Base-by-base conservation (phyloP, 2,113 vertebrate genomes). In the Marmota flaviventris region DNA sequence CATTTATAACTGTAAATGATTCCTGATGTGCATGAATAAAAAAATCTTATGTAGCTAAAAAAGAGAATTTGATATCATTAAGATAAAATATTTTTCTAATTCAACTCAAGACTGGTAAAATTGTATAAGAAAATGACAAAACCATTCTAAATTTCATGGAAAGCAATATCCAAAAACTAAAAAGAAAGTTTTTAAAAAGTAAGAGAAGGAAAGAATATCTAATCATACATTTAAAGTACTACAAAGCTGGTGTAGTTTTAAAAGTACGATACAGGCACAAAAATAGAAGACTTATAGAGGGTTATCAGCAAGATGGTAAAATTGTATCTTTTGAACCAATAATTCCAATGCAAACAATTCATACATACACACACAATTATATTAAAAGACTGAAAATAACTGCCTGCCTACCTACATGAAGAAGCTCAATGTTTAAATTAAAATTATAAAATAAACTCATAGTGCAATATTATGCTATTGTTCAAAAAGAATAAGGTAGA, bases 291-390 rank as follows among this genome's bases (percentile, higher is more conserved):
- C 61, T 93, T 65, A 17, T 2, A 84, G 3, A 42, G 32, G 7
- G 45, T 82, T 86, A 90, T 69, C 32, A 91, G 81, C 8, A 75
- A 91, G 78, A 78, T 53, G 7, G 81, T 58, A 86, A 91, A 90
- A n/a, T 37, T 25, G 4, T 73, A 39, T 34, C 32, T 69, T 78
- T 39, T 75, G 32, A 39, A 5, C 18, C 12, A 90, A 51, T 48
- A 88, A 78, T 65, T 85, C 22, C 14, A 89, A 76, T 32, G 18
- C 9, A 90, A 93, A 56, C 34, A 63, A 65, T 32, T 29, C 34
- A 70, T 18, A n/a, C 16, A 32, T 14, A 34, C 34, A 34, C 34
- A 70, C 34, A 32, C 4, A n/a, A 0, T 32, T 81, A 56, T 13
- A 53, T 29, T 53, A 82, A 61, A 58, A 90, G 25, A 70, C 8